A percentile compares a stretch with the other conserved stretches of the same genome.
Conservation (phyloP, 2,113 vertebrate species). For the Athene noctua region DNA sequence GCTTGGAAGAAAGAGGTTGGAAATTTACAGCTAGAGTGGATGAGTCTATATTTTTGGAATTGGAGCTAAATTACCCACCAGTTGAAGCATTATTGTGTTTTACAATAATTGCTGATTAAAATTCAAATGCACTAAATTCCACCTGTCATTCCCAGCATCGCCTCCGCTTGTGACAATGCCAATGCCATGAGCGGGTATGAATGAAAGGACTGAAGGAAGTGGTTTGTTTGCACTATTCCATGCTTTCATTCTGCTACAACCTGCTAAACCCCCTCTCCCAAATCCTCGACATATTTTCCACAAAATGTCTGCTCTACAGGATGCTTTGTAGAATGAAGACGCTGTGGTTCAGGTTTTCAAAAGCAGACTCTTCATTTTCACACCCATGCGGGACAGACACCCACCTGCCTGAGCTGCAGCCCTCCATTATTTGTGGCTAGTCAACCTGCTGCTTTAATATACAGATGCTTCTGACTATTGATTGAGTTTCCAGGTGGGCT, state of each 20-base stretch:
- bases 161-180: constrained; percentile 9
- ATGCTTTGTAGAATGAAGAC: neutral
- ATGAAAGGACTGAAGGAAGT: constrained; percentile 4
- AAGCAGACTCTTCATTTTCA: neutral
- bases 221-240: neutral
- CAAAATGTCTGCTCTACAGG: neutral
- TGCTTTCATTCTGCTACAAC: neutral
- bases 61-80: constrained; percentile 25
- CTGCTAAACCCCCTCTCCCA: neutral
- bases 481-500: neutral
- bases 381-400: neutral
- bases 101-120: constrained; percentile 58
- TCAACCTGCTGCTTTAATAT: neutral
- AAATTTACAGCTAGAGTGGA: constrained; percentile 15
- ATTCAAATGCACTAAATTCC: constrained; percentile 44
- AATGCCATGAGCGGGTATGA: neutral
- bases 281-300: neutral
- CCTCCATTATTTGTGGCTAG: neutral
- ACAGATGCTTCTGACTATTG: neutral
- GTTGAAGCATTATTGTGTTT: constrained; percentile 30
- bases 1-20: neutral
- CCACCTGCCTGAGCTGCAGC: neutral
- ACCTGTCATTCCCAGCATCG: constrained; percentile 26
- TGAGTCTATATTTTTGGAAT: constrained; percentile 25
- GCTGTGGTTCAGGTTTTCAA: neutral